Base-by-base conservation (phyloP, 2,113 vertebrate species). In the Argyrosomus japonicus region DNA sequence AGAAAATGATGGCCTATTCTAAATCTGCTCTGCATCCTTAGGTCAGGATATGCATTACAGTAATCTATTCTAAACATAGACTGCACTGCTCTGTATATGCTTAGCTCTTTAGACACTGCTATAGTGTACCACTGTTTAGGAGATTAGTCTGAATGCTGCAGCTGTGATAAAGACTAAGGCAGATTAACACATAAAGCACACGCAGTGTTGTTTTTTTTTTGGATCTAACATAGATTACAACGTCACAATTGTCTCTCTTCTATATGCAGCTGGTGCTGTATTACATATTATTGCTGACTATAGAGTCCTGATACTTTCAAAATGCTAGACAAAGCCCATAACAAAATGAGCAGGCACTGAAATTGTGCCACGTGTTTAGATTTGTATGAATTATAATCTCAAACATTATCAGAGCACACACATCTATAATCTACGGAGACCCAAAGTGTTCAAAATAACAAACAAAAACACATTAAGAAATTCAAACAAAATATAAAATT, bases 21-120 rank as follows among this genome's bases (percentile, higher is more conserved):
- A 67, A 89, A 89, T 86, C 73, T 81, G 50, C 50, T 83, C 10
- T 68, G 75, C 65, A 81, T 77, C 83, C 65, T 60, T 4, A 61
- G 68, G 75, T 81, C 62, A 81, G 85, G 68, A 83, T 77, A 70
- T 83, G 79, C 63, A 69, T 78, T 79, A 70, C 47, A 77, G 17
- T 60, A 73, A 80, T 89, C 67, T 73, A 51, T 84, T 88, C 43
- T 60, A 72, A 81, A 78, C 70, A 62, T 67, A 72, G 77, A 68
- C 19, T 54, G 58, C 47, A 54, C 15, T 51, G 27, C 62, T 80
- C 36, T 69, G 72, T 71, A 56, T 58, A 48, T 71, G 64, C 51
- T 17, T 6, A 40, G 48, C 40, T 57, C 18, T 47, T 61, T 32
- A 68, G 50, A 64, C 15, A 48, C 40, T 54, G 67, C 14, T 60